Evolutionary conservation across 1,140 invertebrate species (phyloP).

Genomic region (Campodea augens): DNA sequence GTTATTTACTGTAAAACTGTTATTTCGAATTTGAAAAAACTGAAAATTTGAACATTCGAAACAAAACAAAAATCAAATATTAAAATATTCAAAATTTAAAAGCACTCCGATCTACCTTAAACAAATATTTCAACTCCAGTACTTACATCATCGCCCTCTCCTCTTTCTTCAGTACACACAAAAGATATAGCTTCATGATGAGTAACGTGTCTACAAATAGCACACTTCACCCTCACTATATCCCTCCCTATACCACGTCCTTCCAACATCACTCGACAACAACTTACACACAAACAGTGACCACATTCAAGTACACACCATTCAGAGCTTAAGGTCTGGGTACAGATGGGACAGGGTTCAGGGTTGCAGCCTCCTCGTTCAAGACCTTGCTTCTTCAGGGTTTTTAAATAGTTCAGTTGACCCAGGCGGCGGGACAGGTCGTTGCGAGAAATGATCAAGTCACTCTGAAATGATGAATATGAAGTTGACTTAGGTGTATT

Average conservation of each 20-base stretch:
- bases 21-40: too few species aligned
- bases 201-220: slow-evolving; percentile 41
- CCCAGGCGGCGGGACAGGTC: slow-evolving; percentile 28
- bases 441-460: slow-evolving; percentile 20
- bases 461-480: slow-evolving; percentile 11
- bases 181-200: slow-evolving; percentile 33
- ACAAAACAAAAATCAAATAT: too few species aligned
- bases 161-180: slow-evolving; percentile 29
- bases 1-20: too few species aligned
- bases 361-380: slow-evolving; percentile 25
- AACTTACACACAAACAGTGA: slow-evolving; percentile 43
- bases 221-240: slow-evolving; percentile 26
- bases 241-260: neutral
- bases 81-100: too few species aligned
- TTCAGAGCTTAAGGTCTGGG: slow-evolving; percentile 30
- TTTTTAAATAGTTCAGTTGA: slow-evolving; percentile 32
- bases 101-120: too few species aligned
- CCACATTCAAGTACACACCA: slow-evolving; percentile 49
- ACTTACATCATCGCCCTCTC: slow-evolving; percentile 17
- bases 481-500: slow-evolving; percentile 4
- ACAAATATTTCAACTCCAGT: slow-evolving; percentile 8
- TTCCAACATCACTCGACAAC: slow-evolving; percentile 26
- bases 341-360: slow-evolving; percentile 52
- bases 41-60: too few species aligned
- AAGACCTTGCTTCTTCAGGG: slow-evolving; percentile 26